phyloP scores from a whole-genome alignment of 2,113 vertebrate species.

The Ochotona curzoniae region DNA sequence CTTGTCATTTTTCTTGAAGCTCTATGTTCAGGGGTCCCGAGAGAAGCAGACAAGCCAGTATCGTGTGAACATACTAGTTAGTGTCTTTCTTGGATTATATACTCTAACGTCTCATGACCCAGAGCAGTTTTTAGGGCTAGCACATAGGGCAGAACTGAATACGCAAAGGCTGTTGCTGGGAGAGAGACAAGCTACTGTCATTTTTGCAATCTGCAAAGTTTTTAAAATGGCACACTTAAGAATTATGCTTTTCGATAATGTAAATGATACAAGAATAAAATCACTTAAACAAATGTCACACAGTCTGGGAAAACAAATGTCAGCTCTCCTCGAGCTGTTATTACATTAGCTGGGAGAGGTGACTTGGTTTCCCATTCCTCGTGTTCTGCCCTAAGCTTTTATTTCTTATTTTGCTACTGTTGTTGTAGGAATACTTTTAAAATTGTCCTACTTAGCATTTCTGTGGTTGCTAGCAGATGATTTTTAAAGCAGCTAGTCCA shows the following conservation, averaged over 20 bases:
- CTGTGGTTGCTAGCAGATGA: not conserved
- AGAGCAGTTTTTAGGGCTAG: not conserved
- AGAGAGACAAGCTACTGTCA: not conserved
- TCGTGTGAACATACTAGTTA: not conserved
- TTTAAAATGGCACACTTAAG: not conserved
- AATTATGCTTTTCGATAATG: not conserved
- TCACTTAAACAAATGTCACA: not conserved
- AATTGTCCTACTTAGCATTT: not conserved
- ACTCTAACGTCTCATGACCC: accelerated
- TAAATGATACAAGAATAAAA: not conserved
- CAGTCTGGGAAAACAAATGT: not conserved
- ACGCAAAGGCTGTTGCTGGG: not conserved
- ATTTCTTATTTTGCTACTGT: not conserved
- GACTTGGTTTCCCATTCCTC: not conserved
- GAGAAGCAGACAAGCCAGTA: not conserved
- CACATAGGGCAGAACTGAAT: not conserved
- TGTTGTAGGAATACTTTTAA: not conserved
- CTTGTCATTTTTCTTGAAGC: not conserved
- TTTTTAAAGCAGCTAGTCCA: not conserved
- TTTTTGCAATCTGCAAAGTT: not conserved
- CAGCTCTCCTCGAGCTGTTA: not conserved
- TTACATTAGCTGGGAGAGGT: not conserved
- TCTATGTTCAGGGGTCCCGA: not conserved
- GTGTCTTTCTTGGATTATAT: not conserved
- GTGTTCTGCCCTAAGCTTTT: not conserved